Percentiles rank a stretch among this genome's conserved stretches.
Evolutionary conservation across 1,140 invertebrate genomes (phyloP).

Genomic region (Eriocheir sinensis): DNA sequence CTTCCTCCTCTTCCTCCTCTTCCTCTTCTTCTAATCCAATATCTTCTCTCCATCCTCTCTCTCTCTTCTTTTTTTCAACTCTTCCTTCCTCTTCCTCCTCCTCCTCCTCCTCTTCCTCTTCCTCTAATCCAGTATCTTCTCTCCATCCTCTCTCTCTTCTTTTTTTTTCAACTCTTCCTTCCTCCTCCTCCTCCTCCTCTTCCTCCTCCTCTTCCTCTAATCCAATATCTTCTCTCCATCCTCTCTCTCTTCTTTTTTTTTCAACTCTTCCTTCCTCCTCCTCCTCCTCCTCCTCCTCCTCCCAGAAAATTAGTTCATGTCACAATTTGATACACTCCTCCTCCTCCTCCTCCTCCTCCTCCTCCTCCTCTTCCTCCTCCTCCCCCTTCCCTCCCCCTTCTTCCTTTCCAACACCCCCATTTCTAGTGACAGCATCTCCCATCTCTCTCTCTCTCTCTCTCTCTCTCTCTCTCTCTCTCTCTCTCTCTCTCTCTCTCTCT

Average conservation of each 20-base stretch:
- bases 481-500: neutral
- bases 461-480: neutral
- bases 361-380: neutral
- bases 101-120: neutral
- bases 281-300: neutral
- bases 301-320: no score
- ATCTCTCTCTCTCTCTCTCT: neutral
- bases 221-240: neutral
- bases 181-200: neutral
- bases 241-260: neutral
- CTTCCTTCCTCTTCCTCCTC: neutral
- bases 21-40: neutral
- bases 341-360: neutral
- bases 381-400: neutral
- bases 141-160: no score
- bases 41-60: no score
- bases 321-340: no score
- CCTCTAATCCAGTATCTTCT: neutral
- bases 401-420: neutral
- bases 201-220: slow-evolving; percentile 24
- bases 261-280: neutral
- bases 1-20: neutral
- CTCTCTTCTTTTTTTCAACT: no score
- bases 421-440: neutral
- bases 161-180: no score